phyloP scores from a whole-genome alignment of 2,113 vertebrate species.

The Solea solea region DNA sequence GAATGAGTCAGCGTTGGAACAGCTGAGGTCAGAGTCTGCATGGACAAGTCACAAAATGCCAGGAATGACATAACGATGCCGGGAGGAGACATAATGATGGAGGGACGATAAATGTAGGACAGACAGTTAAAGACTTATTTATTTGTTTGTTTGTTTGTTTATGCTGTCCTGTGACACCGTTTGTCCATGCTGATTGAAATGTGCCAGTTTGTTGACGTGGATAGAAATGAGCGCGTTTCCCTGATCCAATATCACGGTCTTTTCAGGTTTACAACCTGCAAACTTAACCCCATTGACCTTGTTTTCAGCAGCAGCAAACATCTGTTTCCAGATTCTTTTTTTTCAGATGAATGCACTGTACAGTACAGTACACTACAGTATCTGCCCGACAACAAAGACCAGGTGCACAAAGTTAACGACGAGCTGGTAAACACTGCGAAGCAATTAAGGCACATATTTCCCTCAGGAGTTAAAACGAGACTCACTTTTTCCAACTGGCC shows the following conservation, averaged over 20 bases:
- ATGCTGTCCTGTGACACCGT: no score
- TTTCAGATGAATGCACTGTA: no score
- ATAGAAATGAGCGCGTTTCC: no score
- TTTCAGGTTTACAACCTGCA: no score
- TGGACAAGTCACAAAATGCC: constrained; percentile 4
- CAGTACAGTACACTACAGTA: not conserved
- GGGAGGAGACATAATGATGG: constrained; percentile 32
- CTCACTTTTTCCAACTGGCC: no score
- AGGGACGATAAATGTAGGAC: constrained; percentile 1
- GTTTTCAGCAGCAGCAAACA: no score
- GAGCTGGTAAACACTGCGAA: not conserved
- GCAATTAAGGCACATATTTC: not conserved
- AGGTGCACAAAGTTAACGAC: not conserved
- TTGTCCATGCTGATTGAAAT: not conserved
- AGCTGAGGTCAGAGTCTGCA: constrained; percentile 59
- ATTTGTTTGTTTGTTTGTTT: not conserved
- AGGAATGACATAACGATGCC: constrained; percentile 27
- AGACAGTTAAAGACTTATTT: not conserved
- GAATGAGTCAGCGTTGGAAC: constrained; percentile 32
- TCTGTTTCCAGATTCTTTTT: no score
- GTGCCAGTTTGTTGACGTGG: not conserved
- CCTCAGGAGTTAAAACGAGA: not conserved
- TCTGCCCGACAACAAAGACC: not conserved
- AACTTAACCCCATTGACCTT: no score
- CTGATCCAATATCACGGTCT: no score